Base-by-base conservation (phyloP, 2,797 vertebrate species). In the Garrulus glandarius region DNA sequence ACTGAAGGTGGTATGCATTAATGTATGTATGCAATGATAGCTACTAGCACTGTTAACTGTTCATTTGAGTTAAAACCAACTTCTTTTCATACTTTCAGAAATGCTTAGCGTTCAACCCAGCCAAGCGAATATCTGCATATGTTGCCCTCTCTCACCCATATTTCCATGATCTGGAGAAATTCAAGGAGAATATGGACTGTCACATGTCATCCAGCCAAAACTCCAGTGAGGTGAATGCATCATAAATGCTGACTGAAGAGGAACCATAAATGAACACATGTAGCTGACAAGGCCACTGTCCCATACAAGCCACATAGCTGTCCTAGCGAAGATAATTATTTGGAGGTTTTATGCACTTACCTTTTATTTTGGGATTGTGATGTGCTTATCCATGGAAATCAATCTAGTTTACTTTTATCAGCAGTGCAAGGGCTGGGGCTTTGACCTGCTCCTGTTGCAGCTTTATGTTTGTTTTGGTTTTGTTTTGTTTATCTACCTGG, bases 41-140 rank as follows among this genome's bases (percentile, higher is more conserved):
- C 55, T 83, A 63, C 55, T 83, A 63, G 41, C 55, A 44, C 61
- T 67, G 30, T 56, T 85, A 63, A 41, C 49, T 92, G 37, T 72
- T 72, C 26, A 5, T 56, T 82, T 75, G 29, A 60, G 59, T 85
- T 96, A 89, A 87, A 94, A 82, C 24, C 39, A 67, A 36, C 61
- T 96, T 92, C 49, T 93, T 96, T 89, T 96, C 87, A 68, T 96
- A 53, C 79, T 82, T 97, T 72, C 98, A 99, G 99, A 99, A 99
- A 98, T 99, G 99, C 96, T 98, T 99, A 91, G 98, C 98, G 4
- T 99, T 99, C 98, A 99, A 99, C 95, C 99, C 99, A 81, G 98
- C 98, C 97, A 99, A 99, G 97, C 99, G 99, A 97, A 99, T 99
- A 98, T 99, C 99, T 4, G 99, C 99, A 36, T 99, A 99, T 41